These are phyloP conservation scores for Lanistes nyassanus DNA, from an alignment of 1,140 invertebrate species.

Conservation along the genomic window DNA sequence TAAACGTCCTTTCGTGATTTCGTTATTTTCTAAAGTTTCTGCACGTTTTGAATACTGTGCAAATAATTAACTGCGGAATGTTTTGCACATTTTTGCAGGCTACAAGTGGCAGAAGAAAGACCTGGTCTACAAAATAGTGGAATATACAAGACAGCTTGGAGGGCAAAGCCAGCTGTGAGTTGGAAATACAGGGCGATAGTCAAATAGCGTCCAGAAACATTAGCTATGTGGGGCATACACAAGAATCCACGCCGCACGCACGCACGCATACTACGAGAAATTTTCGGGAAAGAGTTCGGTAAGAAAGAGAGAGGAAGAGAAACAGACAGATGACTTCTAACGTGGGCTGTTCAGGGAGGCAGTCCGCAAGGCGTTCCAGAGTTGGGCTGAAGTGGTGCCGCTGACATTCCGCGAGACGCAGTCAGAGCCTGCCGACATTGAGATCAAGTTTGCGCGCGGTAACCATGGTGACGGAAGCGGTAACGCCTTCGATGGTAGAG, in stretches of 20 bases:
- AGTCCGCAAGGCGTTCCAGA: constrained; percentile 26
- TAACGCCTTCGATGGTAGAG: constrained; percentile 52
- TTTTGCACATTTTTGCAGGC: background rate
- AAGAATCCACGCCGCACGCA: background rate
- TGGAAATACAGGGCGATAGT: no score
- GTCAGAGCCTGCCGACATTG: constrained; percentile 42
- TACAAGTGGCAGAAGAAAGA: constrained; percentile 14
- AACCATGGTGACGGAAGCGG: constrained; percentile 46
- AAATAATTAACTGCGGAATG: background rate
- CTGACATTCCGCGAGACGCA: constrained; percentile 30
- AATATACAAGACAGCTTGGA: background rate
- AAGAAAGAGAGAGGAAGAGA: no score
- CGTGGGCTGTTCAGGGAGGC: background rate
- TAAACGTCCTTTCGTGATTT: no score
- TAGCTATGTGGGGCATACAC: no score
- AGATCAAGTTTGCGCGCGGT: constrained; percentile 44
- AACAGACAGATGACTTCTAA: background rate
- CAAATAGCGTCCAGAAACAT: no score
- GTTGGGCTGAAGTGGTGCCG: constrained; percentile 32
- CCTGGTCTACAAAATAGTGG: constrained; percentile 1
- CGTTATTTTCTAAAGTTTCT: no score
- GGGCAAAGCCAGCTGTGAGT: constrained; percentile 8
- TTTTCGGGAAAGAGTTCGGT: no score
- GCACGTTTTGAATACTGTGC: no score
- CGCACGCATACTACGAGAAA: background rate